A percentile compares a stretch with the other conserved stretches of the same genome.
Conservation (phyloP, 2,888 invertebrate species). For the Amiota mariae region DNA sequence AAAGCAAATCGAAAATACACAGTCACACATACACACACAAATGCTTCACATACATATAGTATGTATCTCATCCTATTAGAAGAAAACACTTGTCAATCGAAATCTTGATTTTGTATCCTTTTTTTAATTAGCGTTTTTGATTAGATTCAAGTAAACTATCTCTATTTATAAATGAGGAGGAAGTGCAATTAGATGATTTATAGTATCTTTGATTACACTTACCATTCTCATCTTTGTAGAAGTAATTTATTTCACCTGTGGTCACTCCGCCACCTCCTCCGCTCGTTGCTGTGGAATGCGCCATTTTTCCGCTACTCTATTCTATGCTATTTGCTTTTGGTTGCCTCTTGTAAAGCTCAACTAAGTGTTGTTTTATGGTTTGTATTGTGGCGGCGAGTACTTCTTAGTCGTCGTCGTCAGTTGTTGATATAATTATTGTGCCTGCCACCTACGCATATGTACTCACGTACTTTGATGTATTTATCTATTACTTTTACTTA, state of each 20-base stretch:
- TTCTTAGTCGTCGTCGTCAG: background rate
- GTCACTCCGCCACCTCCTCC: conserved; percentile 47
- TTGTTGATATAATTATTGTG: conserved; percentile 7
- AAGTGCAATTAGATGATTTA: too few species aligned
- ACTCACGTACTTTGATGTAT: too few species aligned
- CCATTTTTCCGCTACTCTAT: conserved; percentile 55
- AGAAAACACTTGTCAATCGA: background rate
- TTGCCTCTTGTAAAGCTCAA: background rate
- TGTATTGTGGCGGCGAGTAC: background rate
- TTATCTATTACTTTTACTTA: conserved; percentile 14
- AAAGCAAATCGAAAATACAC: conserved; percentile 63
- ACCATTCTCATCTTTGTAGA: conserved; percentile 72
- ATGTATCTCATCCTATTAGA: background rate
- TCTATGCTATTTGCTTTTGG: conserved; percentile 22
- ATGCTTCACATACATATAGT: background rate
- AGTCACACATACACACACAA: conserved; percentile 37
- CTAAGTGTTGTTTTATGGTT: background rate
- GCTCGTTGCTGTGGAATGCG: conserved; percentile 60
- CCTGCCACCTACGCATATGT: conserved; percentile 11
- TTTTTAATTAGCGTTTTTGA: too few species aligned
- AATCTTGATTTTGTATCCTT: too few species aligned
- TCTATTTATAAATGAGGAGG: too few species aligned
- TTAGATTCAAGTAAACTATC: too few species aligned
- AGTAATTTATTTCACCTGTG: conserved; percentile 71
- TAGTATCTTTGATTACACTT: conserved; percentile 47